Evolutionary conservation across 1,140 invertebrate species (phyloP), one percentile per base, ranked within the genome.

Genomic region (Drosophila pandora): DNA sequence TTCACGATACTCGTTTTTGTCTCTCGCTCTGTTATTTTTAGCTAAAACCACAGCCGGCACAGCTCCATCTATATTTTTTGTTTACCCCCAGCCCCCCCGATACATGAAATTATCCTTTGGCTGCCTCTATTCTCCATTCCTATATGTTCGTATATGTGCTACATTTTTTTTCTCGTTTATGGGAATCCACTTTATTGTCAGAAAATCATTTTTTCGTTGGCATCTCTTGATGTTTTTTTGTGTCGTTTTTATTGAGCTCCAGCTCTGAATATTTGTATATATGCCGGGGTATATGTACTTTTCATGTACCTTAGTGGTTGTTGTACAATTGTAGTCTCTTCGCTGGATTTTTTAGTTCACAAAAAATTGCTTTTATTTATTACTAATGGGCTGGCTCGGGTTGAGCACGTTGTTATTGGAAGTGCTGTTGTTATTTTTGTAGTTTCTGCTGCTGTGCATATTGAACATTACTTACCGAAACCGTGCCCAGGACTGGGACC

Each of bases 331-430:
- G 58, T 52, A 52, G 62, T 72, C 47, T 57, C 45, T 69, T 53
- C 13, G 50, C 21, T 37, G 50, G 13, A 12, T 67, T 57, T 43
- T 63, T 39, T 55, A 54, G 45, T 56, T 57, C 47, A 55, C 52
- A 75, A 61, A 73, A 73, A 64, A 58, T 67, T 45, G 71, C 50
- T 59, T 76, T 76, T 77, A 77, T 77, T 76, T 76, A 76, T 76
- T 76, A 76, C 73, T 76, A 76, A 76, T 76, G 72, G 71, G 63
- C 71, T 67, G 56, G 71, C 34, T 55, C 48, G 43, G 25, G 34
- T 54, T 73, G 43, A 39, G 61, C 17, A 23, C 10, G 34, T n/a
- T 61, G 13, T 21, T 23, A 10, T 56, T 43, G 17, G 17, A 50
- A 34, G 9, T 28, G n/a, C n/a, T 43, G 56, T 23, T 53, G 32